phyloP scores from a whole-genome alignment of 2,113 vertebrate species.

The Anarrhichthys ocellatus region DNA sequence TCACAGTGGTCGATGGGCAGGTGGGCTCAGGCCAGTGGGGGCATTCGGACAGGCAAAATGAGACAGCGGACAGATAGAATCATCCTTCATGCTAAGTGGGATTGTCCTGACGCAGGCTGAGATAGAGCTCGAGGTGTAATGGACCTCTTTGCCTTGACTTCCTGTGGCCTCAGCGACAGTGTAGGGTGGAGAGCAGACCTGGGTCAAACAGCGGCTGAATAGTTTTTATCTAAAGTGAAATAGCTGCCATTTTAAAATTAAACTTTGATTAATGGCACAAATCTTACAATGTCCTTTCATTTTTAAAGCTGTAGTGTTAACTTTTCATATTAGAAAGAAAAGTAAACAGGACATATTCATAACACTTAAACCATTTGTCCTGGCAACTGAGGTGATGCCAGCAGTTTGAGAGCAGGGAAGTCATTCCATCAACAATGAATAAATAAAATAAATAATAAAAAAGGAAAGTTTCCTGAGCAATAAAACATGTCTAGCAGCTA shows the following conservation, averaged over 20 bases:
- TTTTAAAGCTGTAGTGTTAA: slow-evolving; percentile 34
- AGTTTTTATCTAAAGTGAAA: slow-evolving; percentile 68
- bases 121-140: slow-evolving; percentile 79
- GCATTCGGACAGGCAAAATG: slow-evolving; percentile 76
- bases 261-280: slow-evolving; percentile 54
- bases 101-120: slow-evolving; percentile 77
- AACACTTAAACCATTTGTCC: background rate
- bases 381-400: slow-evolving; percentile 10
- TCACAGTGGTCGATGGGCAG: slow-evolving; percentile 69
- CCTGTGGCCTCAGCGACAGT: slow-evolving; percentile 65
- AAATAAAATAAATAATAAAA: background rate
- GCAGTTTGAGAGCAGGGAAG: background rate
- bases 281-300: slow-evolving; percentile 29
- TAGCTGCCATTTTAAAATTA: slow-evolving; percentile 64
- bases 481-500: background rate
- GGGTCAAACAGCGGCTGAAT: slow-evolving; percentile 72
- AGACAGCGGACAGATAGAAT: slow-evolving; percentile 79
- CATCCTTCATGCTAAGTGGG: slow-evolving; percentile 82
- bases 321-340: slow-evolving; percentile 22
- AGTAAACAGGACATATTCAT: slow-evolving; percentile 23
- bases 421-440: background rate
- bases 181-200: slow-evolving; percentile 55
- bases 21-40: slow-evolving; percentile 64
- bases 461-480: background rate
- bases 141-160: slow-evolving; percentile 82